Percentiles rank a stretch among this genome's conserved stretches.
Evolutionary conservation across 2,113 vertebrate genomes (phyloP).

Genomic region (Passer domesticus): DNA sequence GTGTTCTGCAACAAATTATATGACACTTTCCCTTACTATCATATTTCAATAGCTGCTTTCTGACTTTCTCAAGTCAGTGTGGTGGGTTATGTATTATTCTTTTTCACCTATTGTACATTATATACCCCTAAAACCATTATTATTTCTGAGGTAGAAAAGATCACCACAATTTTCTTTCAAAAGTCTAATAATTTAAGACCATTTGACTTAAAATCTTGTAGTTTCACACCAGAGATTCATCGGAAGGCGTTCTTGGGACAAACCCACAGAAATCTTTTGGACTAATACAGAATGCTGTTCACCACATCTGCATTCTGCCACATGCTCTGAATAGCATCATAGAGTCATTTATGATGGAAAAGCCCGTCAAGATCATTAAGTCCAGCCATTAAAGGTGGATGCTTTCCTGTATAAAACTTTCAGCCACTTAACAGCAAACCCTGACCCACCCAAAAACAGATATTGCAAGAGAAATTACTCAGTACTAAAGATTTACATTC

Average conservation of each 20-base stretch:
- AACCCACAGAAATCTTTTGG: neutral
- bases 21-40: neutral
- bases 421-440: neutral
- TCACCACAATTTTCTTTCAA: neutral
- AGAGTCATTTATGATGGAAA: neutral
- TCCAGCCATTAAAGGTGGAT: neutral
- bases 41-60: neutral
- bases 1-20: neutral
- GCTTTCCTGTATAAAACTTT: neutral
- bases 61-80: neutral
- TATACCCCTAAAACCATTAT: neutral
- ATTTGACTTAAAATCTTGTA: neutral
- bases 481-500: neutral
- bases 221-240: neutral
- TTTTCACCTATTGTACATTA: neutral
- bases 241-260: fast-evolving
- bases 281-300: neutral
- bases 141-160: neutral
- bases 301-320: neutral
- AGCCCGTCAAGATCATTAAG: neutral
- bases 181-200: neutral
- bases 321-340: fast-evolving
- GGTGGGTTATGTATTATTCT: neutral
- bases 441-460: neutral
- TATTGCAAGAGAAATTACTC: neutral